Evolutionary conservation across 2,888 invertebrate species (phyloP), one percentile per base, ranked within the genome.

Genomic region (Crocallis elinguaria): DNA sequence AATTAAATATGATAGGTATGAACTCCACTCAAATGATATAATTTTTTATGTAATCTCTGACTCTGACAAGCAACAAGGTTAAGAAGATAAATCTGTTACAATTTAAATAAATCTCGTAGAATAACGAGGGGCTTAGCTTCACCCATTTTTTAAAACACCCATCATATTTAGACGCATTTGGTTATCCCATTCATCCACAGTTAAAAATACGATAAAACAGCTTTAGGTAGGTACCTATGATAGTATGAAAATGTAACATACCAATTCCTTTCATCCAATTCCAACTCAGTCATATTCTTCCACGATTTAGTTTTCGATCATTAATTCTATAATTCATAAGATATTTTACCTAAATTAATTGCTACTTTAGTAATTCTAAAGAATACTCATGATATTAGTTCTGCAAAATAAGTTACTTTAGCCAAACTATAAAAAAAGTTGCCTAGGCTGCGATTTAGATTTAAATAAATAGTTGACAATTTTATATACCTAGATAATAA

Each of bases 271-370:
- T 13, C 14, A 51, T 59, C 30, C 17, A 61, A 57, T 48, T 29
- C 60, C 55, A 64, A 64, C 58, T 73, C 70, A 71, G 71, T 76
- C 77, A 55, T 60, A 58, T 51, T 62, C n/a, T n/a, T n/a, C 58
- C 55, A 61, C 46, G 12, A 45, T 49, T 36, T 42, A 27, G 49
- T 45, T 44, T 46, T 6, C 41, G 57, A 52, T 48, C 19, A 51
- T 66, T 75, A 71, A 55, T 41, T 61, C 69, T 74, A 75, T 60
- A 66, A 67, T 77, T 78, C 77, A 77, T 79, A 77, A 79, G 78
- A 77, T 67, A 67, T 67, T 73, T 68, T 63, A 66, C 60, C 51
- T 58, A 52, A 58, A 63, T 60, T 66, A 60, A 63, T 64, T 14
- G 35, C 64, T 70, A 69, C 48, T 21, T 32, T 50, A 61, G 44